Evolutionary conservation across 2,797 vertebrate genomes (phyloP).

Genomic region (Neosilurus hyrtlii): DNA sequence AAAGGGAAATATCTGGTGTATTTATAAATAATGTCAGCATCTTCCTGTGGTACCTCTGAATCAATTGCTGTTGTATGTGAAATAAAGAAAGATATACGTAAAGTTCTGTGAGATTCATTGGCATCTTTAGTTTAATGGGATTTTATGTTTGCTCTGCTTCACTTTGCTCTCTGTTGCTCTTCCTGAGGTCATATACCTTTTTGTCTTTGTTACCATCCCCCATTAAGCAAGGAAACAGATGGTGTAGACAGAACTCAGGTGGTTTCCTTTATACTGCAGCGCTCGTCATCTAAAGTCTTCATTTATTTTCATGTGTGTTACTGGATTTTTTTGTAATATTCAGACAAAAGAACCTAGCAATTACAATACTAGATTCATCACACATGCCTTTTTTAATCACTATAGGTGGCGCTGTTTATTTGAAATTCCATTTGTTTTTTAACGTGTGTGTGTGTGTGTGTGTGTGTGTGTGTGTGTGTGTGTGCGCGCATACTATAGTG

Average conservation of each 20-base stretch:
- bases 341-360: background rate
- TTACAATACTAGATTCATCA: background rate
- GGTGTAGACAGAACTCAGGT: slow-evolving; percentile 45
- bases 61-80: slow-evolving; percentile 31
- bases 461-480: too few relatives aligned
- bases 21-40: slow-evolving; percentile 8
- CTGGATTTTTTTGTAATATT: background rate
- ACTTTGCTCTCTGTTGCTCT: slow-evolving; percentile 15
- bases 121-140: background rate
- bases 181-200: slow-evolving; percentile 23
- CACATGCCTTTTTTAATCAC: background rate
- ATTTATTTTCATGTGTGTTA: slow-evolving; percentile 5
- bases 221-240: slow-evolving; percentile 50
- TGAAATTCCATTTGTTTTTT: background rate
- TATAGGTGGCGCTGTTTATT: background rate
- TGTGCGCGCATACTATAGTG: too few relatives aligned
- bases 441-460: too few relatives aligned
- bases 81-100: slow-evolving; percentile 20
- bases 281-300: slow-evolving; percentile 22
- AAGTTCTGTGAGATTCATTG: slow-evolving; percentile 11
- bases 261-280: slow-evolving; percentile 28
- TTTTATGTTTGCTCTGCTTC: background rate
- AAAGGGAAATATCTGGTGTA: background rate
- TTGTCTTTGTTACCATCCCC: slow-evolving; percentile 23
- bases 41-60: slow-evolving; percentile 24